Base-by-base conservation (phyloP, 1,140 invertebrate species). In the Saccostrea glomerata region DNA sequence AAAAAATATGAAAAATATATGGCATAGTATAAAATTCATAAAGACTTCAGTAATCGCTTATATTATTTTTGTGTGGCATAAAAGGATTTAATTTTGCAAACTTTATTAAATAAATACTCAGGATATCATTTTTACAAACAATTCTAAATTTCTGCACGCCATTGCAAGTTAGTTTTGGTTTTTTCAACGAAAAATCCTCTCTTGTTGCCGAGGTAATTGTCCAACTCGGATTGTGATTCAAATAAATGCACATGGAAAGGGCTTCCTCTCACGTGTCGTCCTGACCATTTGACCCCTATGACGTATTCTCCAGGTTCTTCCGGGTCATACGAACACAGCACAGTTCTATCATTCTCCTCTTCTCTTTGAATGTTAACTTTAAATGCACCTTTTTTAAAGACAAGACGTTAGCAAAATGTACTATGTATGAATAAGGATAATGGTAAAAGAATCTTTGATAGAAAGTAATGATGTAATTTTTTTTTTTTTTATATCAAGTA, bases 181-280 rank as follows among this genome's bases (percentile, higher is more conserved):
- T 85, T 58, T 17, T 85, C 30, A 20, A 85, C 84, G n/a, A 60
- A 36, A 15, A 85, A 83, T 12, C 60, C 86, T 23, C 66, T 87
- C 63, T 87, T 73, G 5, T 36, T 40, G n/a, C 86, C 84, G 2
- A 89, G 54, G 25, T 91, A 87, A 23, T 83, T 87, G 0, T 91
- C 54, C 0, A 99, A 96, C 95, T 99, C 98, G 94, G 99, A 98
- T 95, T 99, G 97, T 11, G 98, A 99, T 93, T 99, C 99, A 95
- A 99, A 99, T 92, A 99, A 99, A 97, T 99, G 98, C 85, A 99
- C 98, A 85, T 97, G 97, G 96, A 99, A 99, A 0, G 99, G 99
- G 83, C 98, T 99, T 23, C 99, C 98, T 15, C 93, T 93, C 23
- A 95, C 98, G 92, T 99, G 97, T 92, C 99, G 97, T 40, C 98